Evolutionary conservation across 1,140 invertebrate species (phyloP).

Genomic region (Ptiloglossa arizonensis): DNA sequence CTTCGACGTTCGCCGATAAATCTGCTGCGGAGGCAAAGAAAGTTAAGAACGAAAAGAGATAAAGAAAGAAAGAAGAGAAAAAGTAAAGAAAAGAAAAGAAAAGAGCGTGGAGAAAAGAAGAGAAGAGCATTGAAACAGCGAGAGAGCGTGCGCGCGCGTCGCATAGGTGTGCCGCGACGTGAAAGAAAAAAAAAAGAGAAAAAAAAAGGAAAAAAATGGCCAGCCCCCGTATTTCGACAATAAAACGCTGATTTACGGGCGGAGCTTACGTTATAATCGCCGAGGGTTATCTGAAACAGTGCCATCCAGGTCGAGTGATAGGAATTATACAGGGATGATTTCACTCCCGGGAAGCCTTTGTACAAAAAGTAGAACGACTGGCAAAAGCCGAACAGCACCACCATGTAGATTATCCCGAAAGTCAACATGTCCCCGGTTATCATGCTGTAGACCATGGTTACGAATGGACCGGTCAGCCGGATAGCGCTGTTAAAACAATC

Average conservation of each 20-base stretch:
- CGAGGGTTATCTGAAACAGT: constrained; percentile 98
- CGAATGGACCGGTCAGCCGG: constrained; percentile 96
- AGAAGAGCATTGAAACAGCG: background rate
- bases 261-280: constrained; percentile 95
- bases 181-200: too few species aligned
- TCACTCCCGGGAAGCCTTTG: constrained; percentile 93
- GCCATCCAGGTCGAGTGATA: constrained; percentile 98
- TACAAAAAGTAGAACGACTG: constrained; percentile 98
- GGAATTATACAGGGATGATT: constrained; percentile 89
- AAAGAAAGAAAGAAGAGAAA: too few species aligned
- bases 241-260: constrained; percentile 53
- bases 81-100: background rate
- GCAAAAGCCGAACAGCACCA: constrained; percentile 96
- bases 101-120: background rate
- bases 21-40: background rate
- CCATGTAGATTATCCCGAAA: constrained; percentile 97
- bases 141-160: background rate
- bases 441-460: constrained; percentile 99
- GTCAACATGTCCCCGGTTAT: constrained; percentile 98
- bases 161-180: background rate
- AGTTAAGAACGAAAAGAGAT: too few species aligned
- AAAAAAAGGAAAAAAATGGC: too few species aligned
- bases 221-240: constrained; percentile 10
- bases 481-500: constrained; percentile 88
- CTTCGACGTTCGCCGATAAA: too few species aligned